Percentiles rank a stretch among this genome's conserved stretches.
phyloP scores from a whole-genome alignment of 2,113 vertebrate species.

The Sander lucioperca region DNA sequence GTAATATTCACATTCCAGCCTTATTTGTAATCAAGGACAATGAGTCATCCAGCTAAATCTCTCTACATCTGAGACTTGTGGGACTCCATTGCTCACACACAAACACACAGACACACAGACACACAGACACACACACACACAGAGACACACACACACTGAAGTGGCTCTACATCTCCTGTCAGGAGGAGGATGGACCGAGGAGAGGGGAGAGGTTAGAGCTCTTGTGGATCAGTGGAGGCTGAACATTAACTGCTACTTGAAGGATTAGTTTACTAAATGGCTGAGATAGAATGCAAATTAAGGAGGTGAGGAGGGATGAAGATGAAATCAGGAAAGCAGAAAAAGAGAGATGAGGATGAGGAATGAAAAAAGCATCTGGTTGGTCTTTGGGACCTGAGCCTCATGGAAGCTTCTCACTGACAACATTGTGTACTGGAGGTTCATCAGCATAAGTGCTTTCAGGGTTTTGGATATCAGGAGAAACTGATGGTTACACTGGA shows the following conservation, averaged over 20 bases:
- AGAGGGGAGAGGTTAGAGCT: conserved; percentile 24
- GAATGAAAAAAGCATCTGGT: not conserved
- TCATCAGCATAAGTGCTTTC: no score
- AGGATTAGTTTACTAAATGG: conserved; percentile 38
- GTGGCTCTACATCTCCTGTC: conserved; percentile 50
- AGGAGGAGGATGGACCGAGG: conserved; percentile 42
- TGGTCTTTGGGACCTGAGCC: no score
- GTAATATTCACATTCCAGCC: no score
- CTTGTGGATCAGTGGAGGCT: conserved; percentile 8
- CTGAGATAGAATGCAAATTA: conserved; percentile 30
- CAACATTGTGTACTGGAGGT: not conserved
- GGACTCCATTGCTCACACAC: not conserved
- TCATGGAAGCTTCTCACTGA: not conserved
- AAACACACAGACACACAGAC: not conserved
- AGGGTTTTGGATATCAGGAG: not conserved
- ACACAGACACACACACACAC: conserved; percentile 7
- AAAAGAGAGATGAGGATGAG: not conserved
- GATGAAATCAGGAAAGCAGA: not conserved
- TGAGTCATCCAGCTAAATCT: not conserved
- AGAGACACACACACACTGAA: conserved; percentile 32
- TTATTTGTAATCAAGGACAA: not conserved
- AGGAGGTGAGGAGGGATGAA: not conserved
- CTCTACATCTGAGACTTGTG: not conserved
- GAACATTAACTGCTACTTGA: conserved; percentile 4
- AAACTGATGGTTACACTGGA: not conserved